Conservation (phyloP, 1,140 invertebrate species). For the Drosophila saltans region DNA sequence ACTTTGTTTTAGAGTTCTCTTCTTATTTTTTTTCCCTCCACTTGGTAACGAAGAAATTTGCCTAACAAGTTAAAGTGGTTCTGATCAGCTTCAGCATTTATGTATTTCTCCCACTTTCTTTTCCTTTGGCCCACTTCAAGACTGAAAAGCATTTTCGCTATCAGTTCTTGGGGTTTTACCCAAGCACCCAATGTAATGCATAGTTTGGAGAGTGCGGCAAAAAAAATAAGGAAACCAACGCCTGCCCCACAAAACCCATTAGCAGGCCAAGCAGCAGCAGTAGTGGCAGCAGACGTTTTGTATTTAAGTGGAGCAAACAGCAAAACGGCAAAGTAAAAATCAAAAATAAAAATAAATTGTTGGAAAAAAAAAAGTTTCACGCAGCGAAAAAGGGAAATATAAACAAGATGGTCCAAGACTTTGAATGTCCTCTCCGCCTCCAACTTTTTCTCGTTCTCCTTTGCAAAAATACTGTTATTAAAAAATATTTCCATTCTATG, state of each 20-base stretch:
- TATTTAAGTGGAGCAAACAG: constrained; percentile 51
- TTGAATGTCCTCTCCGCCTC: constrained; percentile 44
- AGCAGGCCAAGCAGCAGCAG: constrained; percentile 29
- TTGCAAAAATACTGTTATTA: constrained; percentile 54
- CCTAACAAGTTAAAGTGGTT: constrained; percentile 36
- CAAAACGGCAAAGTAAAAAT: constrained; percentile 42
- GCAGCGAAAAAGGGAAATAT: constrained; percentile 51
- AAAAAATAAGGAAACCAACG: constrained; percentile 1
- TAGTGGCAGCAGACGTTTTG: constrained; percentile 45
- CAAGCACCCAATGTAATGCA: constrained; percentile 40
- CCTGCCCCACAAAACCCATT: constrained; percentile 43
- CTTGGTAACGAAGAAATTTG: constrained; percentile 36
- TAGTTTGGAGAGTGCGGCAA: constrained; percentile 34
- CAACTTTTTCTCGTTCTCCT: not conserved
- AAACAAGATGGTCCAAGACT: constrained; percentile 52
- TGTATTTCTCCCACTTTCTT: not conserved
- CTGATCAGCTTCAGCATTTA: constrained; percentile 38
- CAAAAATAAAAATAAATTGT: constrained; percentile 63
- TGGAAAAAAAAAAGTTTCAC: constrained; percentile 47
- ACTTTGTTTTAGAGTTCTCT: not conserved
- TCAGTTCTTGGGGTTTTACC: constrained; percentile 46
- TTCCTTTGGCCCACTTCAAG: constrained; percentile 13
- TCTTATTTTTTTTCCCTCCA: not conserved
- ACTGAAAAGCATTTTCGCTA: constrained; percentile 40
- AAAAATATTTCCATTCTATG: constrained; percentile 33